Evolutionary conservation across 2,113 vertebrate genomes (phyloP).

Genomic region (Cisticola juncidis): DNA sequence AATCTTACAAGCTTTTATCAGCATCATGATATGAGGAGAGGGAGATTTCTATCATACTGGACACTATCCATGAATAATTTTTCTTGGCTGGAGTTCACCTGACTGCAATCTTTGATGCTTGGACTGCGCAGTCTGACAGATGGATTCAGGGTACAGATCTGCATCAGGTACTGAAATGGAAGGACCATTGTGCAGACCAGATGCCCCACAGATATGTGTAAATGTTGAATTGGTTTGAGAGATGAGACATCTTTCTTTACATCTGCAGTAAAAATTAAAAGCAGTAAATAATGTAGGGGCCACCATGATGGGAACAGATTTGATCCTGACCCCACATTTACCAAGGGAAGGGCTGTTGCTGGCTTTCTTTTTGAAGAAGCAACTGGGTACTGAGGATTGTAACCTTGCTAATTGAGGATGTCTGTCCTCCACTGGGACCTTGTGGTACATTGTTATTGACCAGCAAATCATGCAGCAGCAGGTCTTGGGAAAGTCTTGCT

Average conservation of each 20-base stretch:
- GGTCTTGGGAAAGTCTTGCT: background rate
- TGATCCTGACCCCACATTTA: background rate
- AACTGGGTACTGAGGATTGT: background rate
- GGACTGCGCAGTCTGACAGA: background rate
- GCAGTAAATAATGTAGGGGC: background rate
- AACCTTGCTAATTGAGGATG: background rate
- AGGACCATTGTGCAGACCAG: background rate
- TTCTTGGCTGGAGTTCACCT: background rate
- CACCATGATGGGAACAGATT: background rate
- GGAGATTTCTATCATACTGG: background rate
- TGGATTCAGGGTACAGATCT: background rate
- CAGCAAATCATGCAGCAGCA: background rate
- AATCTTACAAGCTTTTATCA: background rate
- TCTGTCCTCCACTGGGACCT: background rate
- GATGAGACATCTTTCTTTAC: background rate
- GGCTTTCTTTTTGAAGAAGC: background rate
- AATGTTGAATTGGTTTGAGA: background rate
- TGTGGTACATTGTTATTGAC: background rate
- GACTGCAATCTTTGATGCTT: background rate
- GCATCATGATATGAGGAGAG: background rate
- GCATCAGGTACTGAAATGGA: background rate
- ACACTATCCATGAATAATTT: background rate
- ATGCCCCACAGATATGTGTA: background rate
- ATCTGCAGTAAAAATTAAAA: background rate
- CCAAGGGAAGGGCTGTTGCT: background rate